A percentile compares a stretch with the other conserved stretches of the same genome.
These are phyloP conservation scores for Catagonus wagneri DNA, from an alignment of 2,113 vertebrate species.

Conservation along the genomic window DNA sequence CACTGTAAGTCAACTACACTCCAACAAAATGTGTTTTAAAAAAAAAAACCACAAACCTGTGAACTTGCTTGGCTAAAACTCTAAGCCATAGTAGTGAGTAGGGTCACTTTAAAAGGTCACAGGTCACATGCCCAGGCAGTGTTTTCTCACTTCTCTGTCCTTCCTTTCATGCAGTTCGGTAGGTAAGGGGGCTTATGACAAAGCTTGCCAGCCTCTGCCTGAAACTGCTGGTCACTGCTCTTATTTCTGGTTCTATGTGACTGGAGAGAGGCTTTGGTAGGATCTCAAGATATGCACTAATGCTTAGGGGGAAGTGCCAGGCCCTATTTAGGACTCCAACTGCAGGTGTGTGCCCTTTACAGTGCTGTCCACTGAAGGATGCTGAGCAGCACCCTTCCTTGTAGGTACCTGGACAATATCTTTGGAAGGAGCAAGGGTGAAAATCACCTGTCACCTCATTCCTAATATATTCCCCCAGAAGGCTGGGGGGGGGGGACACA, in stretches of 20 bases:
- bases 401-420: background rate
- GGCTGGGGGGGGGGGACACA: background rate
- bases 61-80: background rate
- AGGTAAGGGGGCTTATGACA: background rate
- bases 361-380: background rate
- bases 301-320: background rate
- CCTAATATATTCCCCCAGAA: background rate
- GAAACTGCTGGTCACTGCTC: background rate
- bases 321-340: background rate
- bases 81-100: background rate
- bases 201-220: too few relatives aligned
- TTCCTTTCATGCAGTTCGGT: background rate
- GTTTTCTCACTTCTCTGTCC: background rate
- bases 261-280: background rate
- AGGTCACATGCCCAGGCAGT: background rate
- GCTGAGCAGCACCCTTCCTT: background rate
- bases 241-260: background rate
- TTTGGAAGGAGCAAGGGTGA: background rate
- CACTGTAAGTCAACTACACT: too few relatives aligned
- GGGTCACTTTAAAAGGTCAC: background rate
- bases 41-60: too few relatives aligned
- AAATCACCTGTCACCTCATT: background rate
- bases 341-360: background rate
- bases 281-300: background rate
- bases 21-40: too few relatives aligned